phyloP scores from a whole-genome alignment of 2,888 invertebrate species.

The Ochropleura leucogaster region DNA sequence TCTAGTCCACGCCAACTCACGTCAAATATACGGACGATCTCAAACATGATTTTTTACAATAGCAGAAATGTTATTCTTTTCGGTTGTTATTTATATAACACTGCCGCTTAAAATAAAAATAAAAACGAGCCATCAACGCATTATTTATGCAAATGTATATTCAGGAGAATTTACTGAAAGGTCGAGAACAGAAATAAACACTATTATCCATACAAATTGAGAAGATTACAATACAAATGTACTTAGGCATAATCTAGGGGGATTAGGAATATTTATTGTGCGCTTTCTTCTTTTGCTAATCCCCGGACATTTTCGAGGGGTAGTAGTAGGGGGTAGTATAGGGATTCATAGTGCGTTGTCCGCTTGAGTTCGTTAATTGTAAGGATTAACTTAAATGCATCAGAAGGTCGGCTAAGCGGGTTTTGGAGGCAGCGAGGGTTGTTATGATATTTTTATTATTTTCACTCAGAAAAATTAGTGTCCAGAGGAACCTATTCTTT shows the following conservation, averaged over 20 bases:
- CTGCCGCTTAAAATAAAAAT: conserved; percentile 5
- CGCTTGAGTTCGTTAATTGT: conserved; percentile 70
- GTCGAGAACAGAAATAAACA: conserved; percentile 52
- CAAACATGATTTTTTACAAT: not conserved
- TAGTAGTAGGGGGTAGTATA: conserved; percentile 52
- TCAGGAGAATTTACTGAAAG: conserved; percentile 48
- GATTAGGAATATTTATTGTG: conserved; percentile 80
- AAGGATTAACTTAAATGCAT: conserved; percentile 71
- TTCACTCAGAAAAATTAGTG: not conserved
- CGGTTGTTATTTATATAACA: conserved; percentile 18
- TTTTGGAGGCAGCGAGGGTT: conserved; percentile 7
- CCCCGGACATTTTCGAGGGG: conserved; percentile 69
- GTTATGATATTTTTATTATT: conserved; percentile 7
- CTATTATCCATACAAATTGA: conserved; percentile 61
- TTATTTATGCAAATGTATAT: conserved; percentile 38
- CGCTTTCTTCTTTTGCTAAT: conserved; percentile 74
- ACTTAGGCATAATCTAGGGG: conserved; percentile 69
- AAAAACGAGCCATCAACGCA: conserved; percentile 16
- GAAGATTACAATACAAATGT: conserved; percentile 66
- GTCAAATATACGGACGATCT: not conserved
- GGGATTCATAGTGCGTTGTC: conserved; percentile 76
- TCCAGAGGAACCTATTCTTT: not conserved
- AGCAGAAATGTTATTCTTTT: not conserved
- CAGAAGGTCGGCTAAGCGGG: conserved; percentile 53
- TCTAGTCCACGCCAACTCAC: not conserved